Evolutionary conservation across 64 coral and sea anemone species (phyloP).

Genomic region (Montipora capricornis): DNA sequence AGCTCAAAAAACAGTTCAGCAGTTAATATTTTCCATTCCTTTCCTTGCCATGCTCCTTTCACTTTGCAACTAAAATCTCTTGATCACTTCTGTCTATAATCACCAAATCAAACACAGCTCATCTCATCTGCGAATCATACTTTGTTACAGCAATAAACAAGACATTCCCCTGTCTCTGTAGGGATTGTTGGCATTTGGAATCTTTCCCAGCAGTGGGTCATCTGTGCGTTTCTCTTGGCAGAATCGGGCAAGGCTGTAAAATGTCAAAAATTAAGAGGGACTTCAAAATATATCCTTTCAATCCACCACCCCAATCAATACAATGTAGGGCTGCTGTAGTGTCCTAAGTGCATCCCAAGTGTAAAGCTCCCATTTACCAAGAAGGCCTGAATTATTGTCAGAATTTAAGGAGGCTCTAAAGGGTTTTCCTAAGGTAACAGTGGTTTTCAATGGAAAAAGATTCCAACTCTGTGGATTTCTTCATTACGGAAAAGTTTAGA

Average conservation of each 20-base stretch:
- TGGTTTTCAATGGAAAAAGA: too few relatives aligned
- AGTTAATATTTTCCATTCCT: background rate
- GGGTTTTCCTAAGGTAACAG: too few relatives aligned
- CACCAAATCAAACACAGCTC: background rate
- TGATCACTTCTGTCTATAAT: background rate
- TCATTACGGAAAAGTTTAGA: too few relatives aligned
- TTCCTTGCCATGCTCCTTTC: background rate
- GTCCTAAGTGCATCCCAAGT: too few relatives aligned
- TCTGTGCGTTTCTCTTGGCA: constrained; percentile 45
- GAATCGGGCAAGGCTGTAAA: constrained; percentile 21
- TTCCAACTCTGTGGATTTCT: too few relatives aligned
- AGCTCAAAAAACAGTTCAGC: background rate
- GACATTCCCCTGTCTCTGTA: constrained; percentile 50
- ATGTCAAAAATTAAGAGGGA: background rate
- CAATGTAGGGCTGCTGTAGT: too few relatives aligned
- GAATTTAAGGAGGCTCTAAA: too few relatives aligned
- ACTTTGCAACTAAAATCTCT: background rate
- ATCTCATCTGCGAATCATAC: too few relatives aligned
- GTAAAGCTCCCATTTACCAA: too few relatives aligned
- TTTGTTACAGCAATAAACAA: constrained; percentile 10
- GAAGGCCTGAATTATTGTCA: too few relatives aligned
- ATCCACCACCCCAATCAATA: background rate
- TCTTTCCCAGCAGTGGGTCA: constrained; percentile 43
- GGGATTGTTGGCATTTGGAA: constrained; percentile 54
- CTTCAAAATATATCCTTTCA: background rate